phyloP scores from a whole-genome alignment of 2,888 invertebrate genomes.

The Onchidella celtica region DNA sequence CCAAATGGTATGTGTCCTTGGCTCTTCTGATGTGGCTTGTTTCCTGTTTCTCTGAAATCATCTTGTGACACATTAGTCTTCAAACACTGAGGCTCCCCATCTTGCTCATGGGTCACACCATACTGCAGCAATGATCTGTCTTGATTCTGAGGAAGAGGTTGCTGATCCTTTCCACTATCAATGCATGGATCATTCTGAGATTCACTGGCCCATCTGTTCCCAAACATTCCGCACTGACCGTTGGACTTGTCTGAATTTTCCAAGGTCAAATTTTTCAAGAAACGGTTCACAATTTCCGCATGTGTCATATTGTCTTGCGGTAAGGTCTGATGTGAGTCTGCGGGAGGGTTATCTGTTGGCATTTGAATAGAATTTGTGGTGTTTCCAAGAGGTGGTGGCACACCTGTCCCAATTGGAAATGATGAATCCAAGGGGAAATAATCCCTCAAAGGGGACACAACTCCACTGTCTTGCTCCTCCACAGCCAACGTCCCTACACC shows the following conservation, averaged over 20 bases:
- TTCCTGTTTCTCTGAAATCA: background rate
- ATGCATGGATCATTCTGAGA: background rate
- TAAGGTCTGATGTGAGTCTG: background rate
- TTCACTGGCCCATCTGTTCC: conserved; percentile 35
- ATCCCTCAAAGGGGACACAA: conserved; percentile 38
- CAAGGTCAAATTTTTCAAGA: conserved; percentile 36
- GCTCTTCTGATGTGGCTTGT: background rate
- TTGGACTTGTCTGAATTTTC: conserved; percentile 8
- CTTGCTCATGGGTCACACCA: background rate
- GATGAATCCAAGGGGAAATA: conserved; percentile 40
- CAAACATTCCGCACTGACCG: background rate
- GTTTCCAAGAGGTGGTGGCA: background rate
- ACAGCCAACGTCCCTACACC: no score
- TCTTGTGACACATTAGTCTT: background rate
- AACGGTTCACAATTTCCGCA: conserved; percentile 42
- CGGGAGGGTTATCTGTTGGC: background rate
- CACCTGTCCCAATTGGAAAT: conserved; percentile 4
- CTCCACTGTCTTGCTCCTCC: background rate
- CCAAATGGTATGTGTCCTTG: background rate
- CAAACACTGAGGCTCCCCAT: background rate
- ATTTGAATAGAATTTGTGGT: no score
- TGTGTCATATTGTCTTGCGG: conserved; percentile 47
- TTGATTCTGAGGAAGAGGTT: background rate
- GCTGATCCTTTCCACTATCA: background rate
- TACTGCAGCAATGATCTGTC: background rate